Percentiles rank a stretch among this genome's conserved stretches.
These are phyloP conservation scores for Montifringilla adamsi DNA, from an alignment of 2,113 vertebrate genomes.

Conservation along the genomic window DNA sequence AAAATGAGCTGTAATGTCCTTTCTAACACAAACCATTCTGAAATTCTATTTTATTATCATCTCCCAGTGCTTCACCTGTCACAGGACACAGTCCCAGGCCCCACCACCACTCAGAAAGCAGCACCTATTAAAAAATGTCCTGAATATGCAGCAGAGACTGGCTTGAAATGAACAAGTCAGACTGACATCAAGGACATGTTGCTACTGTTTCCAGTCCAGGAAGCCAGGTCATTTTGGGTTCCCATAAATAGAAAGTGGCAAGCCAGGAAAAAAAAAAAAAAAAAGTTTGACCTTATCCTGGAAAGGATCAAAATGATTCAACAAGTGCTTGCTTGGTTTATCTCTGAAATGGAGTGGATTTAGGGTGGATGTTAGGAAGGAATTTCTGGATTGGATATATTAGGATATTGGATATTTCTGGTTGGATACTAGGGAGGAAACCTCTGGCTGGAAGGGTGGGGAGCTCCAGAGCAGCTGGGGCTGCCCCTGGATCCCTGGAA, in stretches of 20 bases:
- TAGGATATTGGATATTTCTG: no score
- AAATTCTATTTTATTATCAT: neutral
- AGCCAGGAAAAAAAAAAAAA: neutral
- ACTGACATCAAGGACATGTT: neutral
- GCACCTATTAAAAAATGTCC: neutral
- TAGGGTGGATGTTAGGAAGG: neutral
- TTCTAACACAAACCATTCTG: neutral
- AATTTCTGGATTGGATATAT: neutral
- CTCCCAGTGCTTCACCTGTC: rapidly evolving
- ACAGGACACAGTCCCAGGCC: neutral
- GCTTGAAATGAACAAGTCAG: neutral
- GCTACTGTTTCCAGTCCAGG: conserved; percentile 8
- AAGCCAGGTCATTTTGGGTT: conserved; percentile 46
- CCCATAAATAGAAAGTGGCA: conserved; percentile 48
- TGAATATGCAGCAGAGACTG: neutral
- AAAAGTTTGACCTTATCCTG: neutral
- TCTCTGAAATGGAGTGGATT: neutral
- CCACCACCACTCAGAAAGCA: neutral
- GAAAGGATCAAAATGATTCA: neutral
- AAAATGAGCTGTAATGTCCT: neutral
- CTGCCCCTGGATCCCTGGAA: neutral
- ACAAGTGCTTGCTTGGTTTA: neutral
- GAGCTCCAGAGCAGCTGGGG: neutral
- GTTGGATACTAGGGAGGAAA: no score
- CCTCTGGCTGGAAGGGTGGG: neutral